Conservation (phyloP, 2,797 vertebrate species). For the Petrocephalus sullivani region DNA sequence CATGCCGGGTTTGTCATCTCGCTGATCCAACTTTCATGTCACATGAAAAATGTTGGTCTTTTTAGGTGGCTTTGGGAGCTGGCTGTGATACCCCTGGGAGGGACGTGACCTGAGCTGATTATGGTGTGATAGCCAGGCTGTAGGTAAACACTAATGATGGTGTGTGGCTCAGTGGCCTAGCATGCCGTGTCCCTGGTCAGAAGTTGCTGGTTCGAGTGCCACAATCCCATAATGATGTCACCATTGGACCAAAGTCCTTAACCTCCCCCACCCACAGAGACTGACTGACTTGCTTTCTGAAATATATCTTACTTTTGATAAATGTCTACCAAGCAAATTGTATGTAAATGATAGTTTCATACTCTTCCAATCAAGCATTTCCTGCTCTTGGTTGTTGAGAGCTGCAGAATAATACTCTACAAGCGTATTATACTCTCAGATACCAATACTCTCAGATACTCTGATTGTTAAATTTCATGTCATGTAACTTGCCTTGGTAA, state of each 20-base stretch:
- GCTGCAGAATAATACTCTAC: background rate
- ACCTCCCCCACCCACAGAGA: background rate
- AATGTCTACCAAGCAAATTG: background rate
- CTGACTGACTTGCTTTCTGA: background rate
- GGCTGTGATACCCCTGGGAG: background rate
- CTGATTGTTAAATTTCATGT: conserved; percentile 1
- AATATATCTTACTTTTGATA: background rate
- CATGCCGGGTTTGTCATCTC: background rate
- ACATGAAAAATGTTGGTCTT: background rate
- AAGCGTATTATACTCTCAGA: too few relatives aligned
- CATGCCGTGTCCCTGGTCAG: background rate
- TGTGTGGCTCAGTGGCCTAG: background rate
- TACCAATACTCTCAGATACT: background rate
- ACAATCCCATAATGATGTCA: background rate
- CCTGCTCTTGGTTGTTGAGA: conserved; percentile 14
- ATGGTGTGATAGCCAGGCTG: background rate
- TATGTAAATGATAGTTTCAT: background rate
- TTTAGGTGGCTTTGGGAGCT: background rate
- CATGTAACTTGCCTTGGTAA: conserved; percentile 5
- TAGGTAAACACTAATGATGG: background rate
- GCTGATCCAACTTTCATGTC: background rate
- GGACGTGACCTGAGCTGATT: background rate
- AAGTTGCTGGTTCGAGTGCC: background rate
- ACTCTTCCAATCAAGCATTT: background rate
- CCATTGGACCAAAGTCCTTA: background rate